A percentile compares a stretch with the other conserved stretches of the same genome.
Conservation (phyloP, 2,888 invertebrate species). For the Agrilus cyanescens region DNA sequence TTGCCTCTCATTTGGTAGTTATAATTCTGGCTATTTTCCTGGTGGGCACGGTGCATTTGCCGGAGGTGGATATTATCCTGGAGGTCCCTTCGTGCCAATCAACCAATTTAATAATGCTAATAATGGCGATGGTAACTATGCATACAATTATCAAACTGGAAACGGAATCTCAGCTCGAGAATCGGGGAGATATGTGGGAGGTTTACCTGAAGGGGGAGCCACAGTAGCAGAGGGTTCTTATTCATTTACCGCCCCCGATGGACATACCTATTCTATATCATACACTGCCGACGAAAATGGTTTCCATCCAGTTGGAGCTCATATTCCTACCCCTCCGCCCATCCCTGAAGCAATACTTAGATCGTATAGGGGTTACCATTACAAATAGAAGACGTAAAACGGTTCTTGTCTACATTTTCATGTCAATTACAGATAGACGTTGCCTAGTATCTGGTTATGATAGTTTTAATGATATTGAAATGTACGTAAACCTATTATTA, state of each 20-base stretch:
- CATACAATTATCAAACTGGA: slow-evolving; percentile 49
- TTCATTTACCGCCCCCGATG: slow-evolving; percentile 47
- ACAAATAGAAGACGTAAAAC: no score
- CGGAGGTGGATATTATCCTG: not conserved
- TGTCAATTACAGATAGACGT: no score
- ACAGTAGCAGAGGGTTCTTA: slow-evolving; percentile 40
- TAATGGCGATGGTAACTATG: slow-evolving; percentile 52
- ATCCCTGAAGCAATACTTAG: slow-evolving; percentile 44
- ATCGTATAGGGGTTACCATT: not conserved
- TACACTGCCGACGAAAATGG: slow-evolving; percentile 49
- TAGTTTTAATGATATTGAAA: no score
- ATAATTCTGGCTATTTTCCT: not conserved
- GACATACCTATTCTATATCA: slow-evolving; percentile 40
- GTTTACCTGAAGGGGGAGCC: slow-evolving; percentile 18
- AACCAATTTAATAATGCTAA: slow-evolving; percentile 46
- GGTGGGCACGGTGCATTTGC: not conserved
- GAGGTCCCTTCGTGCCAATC: slow-evolving; percentile 40
- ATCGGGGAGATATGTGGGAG: slow-evolving; percentile 26
- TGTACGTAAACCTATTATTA: no score
- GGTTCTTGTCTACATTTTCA: no score
- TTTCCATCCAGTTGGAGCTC: slow-evolving; percentile 42
- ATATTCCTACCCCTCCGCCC: slow-evolving; percentile 47
- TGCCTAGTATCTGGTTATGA: no score
- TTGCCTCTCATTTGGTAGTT: no score
- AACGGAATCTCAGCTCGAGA: slow-evolving; percentile 51